A percentile compares a stretch with the other conserved stretches of the same genome.
Conservation (phyloP, 2,797 vertebrate species). For the Hyperoplus immaculatus region DNA sequence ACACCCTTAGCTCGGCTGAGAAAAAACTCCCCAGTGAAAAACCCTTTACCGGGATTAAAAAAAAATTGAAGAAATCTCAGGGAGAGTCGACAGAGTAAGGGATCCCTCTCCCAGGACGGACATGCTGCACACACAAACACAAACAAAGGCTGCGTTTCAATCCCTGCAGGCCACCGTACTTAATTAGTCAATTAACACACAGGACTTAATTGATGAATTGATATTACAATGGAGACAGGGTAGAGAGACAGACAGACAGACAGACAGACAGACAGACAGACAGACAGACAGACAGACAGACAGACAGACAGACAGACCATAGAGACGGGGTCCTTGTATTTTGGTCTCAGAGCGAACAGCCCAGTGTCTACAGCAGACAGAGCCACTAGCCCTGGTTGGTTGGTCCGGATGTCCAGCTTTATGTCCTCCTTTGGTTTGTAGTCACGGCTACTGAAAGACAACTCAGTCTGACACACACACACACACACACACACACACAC, state of each 20-base stretch:
- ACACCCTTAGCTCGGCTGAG: too few relatives aligned
- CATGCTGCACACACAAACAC: too few relatives aligned
- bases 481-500: constrained; percentile 32
- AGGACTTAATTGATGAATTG: too few relatives aligned
- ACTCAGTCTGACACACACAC: constrained; percentile 78
- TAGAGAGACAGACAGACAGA: constrained; percentile 21
- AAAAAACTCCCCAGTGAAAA: too few relatives aligned
- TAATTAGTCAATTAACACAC: too few relatives aligned
- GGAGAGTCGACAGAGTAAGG: too few relatives aligned
- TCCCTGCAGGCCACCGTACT: too few relatives aligned
- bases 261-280: constrained; percentile 17
- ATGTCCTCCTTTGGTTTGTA: constrained; percentile 86
- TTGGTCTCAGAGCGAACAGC: constrained; percentile 83
- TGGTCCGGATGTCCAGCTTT: constrained; percentile 76
- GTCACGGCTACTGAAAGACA: constrained; percentile 51
- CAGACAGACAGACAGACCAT: constrained; percentile 79
- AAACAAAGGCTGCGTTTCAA: too few relatives aligned
- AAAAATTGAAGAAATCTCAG: too few relatives aligned
- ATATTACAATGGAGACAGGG: too few relatives aligned
- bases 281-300: constrained; percentile 17
- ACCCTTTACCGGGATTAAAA: too few relatives aligned
- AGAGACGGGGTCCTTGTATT: constrained; percentile 79
- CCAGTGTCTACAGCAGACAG: constrained; percentile 89
- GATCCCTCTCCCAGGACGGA: too few relatives aligned
- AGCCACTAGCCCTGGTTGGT: constrained; percentile 86